Evolutionary conservation across 2,113 vertebrate species (phyloP).

Genomic region (Dasyornis broadbenti): DNA sequence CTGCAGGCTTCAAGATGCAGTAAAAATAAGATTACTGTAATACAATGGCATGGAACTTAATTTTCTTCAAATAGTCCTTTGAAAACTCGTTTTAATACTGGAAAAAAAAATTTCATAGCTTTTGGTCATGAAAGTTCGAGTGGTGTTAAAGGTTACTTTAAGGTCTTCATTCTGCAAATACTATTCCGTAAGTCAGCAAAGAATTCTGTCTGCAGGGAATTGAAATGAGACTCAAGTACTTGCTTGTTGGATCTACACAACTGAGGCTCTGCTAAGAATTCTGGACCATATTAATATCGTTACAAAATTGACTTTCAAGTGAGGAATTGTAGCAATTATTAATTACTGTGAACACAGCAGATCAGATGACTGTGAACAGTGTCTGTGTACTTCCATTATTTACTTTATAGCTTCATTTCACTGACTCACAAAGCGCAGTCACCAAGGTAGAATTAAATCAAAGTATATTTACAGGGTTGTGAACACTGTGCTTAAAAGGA

Average conservation of each 20-base stretch:
- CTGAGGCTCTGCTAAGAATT: neutral
- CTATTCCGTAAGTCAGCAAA: neutral
- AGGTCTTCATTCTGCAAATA: conserved; percentile 4
- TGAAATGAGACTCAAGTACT: neutral
- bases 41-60: neutral
- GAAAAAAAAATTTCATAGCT: neutral
- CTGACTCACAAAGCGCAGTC: neutral
- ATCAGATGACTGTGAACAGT: neutral
- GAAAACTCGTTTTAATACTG: neutral
- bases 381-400: neutral
- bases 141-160: conserved; percentile 17
- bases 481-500: neutral
- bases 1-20: neutral
- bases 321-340: neutral
- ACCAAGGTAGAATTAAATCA: neutral
- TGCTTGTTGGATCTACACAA: neutral
- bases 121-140: neutral
- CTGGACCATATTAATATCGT: neutral
- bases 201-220: neutral
- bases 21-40: conserved; percentile 5
- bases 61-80: conserved; percentile 26
- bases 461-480: neutral
- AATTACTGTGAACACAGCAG: neutral
- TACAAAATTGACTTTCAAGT: neutral
- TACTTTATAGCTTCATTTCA: conserved; percentile 10